These are phyloP conservation scores for Trimorus sp. DNA, from an alignment of 2,888 invertebrate genomes.

Conservation along the genomic window DNA sequence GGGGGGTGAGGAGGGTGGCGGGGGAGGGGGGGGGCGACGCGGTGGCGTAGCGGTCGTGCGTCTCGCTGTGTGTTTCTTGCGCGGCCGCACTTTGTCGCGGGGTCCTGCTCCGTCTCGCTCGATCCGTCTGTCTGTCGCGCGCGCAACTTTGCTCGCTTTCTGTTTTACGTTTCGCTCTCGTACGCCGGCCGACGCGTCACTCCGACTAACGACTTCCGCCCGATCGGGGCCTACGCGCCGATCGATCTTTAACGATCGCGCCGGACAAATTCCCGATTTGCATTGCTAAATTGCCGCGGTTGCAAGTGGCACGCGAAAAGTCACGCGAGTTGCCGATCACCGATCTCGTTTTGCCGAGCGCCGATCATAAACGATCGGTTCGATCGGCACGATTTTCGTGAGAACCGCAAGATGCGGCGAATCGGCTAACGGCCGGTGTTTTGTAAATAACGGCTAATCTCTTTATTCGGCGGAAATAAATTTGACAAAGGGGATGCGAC, in stretches of 20 bases:
- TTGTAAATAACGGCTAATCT: conserved; percentile 50
- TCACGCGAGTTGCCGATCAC: background rate
- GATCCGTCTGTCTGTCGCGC: background rate
- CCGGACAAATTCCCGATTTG: conserved; percentile 10
- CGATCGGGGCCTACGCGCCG: conserved; percentile 45
- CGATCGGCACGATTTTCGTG: too few relatives aligned
- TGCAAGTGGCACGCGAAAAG: background rate
- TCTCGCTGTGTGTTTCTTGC: too few relatives aligned
- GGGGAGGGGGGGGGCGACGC: conserved; percentile 30
- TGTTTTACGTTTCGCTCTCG: conserved; percentile 32
- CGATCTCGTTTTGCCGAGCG: too few relatives aligned
- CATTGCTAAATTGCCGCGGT: too few relatives aligned
- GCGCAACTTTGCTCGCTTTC: conserved; percentile 3
- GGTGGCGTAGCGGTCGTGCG: background rate
- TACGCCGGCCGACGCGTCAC: conserved; percentile 53
- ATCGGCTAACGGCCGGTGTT: conserved; percentile 9
- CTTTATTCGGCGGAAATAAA: conserved; percentile 30
- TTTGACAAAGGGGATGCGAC: conserved; percentile 25
- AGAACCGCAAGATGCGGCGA: too few relatives aligned
- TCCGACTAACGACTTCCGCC: conserved; percentile 59
- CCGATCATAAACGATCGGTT: too few relatives aligned
- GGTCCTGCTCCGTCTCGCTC: conserved; percentile 6
- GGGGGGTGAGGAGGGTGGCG: conserved; percentile 63
- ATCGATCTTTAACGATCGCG: conserved; percentile 32
- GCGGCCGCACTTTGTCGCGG: conserved; percentile 14